phyloP scores from a whole-genome alignment of 2,113 vertebrate genomes.

The Caracal caracal region DNA sequence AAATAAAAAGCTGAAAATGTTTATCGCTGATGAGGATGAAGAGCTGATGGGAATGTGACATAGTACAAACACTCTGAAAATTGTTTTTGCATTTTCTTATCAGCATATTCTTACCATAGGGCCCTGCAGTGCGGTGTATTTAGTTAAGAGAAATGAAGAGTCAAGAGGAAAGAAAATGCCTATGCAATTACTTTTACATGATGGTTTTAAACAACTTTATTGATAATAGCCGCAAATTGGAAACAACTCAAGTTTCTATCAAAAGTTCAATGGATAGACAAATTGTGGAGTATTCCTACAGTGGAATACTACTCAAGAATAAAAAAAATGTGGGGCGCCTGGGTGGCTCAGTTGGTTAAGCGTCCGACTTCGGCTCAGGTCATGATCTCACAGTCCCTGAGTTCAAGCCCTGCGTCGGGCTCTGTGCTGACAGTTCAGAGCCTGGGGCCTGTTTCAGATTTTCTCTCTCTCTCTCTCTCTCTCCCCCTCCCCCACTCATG shows the following conservation, averaged over 20 bases:
- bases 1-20: neutral
- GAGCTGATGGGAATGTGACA: neutral
- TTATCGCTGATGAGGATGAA: neutral
- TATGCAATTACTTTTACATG: neutral
- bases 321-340: neutral
- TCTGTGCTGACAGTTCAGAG: too few relatives aligned
- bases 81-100: neutral
- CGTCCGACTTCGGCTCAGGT: too few relatives aligned
- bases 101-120: neutral
- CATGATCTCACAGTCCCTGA: too few relatives aligned
- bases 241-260: neutral
- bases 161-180: neutral
- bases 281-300: neutral
- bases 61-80: neutral
- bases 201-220: neutral
- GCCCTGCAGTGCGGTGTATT: neutral
- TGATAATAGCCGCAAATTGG: neutral
- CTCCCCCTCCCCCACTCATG: too few relatives aligned
- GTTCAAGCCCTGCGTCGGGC: too few relatives aligned
- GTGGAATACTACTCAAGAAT: neutral
- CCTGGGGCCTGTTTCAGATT: too few relatives aligned
- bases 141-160: neutral
- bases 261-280: neutral
- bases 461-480: too few relatives aligned
- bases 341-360: too few relatives aligned